Conservation (phyloP, 2,888 invertebrate genomes). For the Synergus gifuensis region DNA sequence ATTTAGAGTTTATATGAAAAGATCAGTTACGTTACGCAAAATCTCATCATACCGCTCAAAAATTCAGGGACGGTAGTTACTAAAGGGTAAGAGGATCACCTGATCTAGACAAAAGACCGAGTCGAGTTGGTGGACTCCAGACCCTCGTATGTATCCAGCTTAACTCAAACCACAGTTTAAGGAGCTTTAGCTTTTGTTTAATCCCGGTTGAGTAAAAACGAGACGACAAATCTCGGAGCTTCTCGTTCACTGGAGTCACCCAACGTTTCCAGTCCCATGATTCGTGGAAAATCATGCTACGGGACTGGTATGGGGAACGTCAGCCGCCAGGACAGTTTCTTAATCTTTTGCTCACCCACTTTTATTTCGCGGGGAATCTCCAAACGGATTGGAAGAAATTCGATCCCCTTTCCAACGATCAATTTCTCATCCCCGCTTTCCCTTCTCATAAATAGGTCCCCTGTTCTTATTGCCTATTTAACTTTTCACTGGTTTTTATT, state of each 20-base stretch:
- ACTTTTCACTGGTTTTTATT: not conserved
- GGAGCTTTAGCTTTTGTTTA: constrained; percentile 77
- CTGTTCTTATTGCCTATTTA: not conserved
- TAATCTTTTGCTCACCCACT: constrained; percentile 46
- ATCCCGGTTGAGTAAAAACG: constrained; percentile 66
- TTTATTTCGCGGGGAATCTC: constrained; percentile 24
- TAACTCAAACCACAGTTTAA: constrained; percentile 77
- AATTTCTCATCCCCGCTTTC: constrained; percentile 11
- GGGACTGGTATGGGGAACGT: constrained; percentile 45
- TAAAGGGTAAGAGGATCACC: constrained; percentile 71
- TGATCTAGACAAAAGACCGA: constrained; percentile 75
- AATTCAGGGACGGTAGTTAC: constrained; percentile 53
- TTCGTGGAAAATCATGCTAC: constrained; percentile 8
- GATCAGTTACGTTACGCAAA: constrained; percentile 45
- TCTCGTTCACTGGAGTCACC: constrained; percentile 35
- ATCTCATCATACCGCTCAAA: constrained; percentile 52
- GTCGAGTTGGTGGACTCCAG: constrained; percentile 57
- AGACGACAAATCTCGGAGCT: constrained; percentile 50
- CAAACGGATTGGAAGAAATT: constrained; percentile 25
- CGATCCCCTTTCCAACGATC: not conserved
- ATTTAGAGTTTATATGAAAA: not conserved
- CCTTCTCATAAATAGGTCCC: not conserved
- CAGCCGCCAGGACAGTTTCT: constrained; percentile 50
- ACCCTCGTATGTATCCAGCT: constrained; percentile 77
- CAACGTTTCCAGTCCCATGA: constrained; percentile 39